Conservation (phyloP, 2,888 invertebrate species). For the Idaea aversata region DNA sequence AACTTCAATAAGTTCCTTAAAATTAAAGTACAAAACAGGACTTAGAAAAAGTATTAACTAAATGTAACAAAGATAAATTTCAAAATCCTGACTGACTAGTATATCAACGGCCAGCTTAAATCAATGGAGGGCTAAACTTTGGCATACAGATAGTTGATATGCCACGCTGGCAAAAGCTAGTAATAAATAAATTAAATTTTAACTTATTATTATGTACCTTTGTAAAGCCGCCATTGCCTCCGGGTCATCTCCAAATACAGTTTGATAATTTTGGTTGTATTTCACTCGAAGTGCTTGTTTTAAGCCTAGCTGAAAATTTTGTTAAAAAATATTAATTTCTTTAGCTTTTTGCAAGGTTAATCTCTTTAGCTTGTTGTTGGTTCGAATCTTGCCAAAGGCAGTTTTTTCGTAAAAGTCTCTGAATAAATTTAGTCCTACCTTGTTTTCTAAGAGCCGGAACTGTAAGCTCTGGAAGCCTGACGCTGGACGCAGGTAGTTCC, state of each 20-base stretch:
- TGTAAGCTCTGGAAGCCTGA: conserved; percentile 99
- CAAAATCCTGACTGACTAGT: too few relatives aligned
- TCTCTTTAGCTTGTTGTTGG: background rate
- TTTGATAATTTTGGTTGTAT: conserved; percentile 95
- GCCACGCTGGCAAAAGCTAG: too few relatives aligned
- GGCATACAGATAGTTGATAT: too few relatives aligned
- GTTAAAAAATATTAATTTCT: background rate
- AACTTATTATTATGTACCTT: conserved; percentile 45
- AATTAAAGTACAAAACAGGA: too few relatives aligned
- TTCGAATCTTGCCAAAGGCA: too few relatives aligned
- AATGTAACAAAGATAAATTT: too few relatives aligned
- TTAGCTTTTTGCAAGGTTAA: background rate
- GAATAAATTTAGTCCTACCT: conserved; percentile 57
- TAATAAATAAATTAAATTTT: too few relatives aligned
- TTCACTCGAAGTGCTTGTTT: conserved; percentile 92
- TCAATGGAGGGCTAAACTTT: too few relatives aligned
- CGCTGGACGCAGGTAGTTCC: conserved; percentile 94
- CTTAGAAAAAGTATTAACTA: too few relatives aligned
- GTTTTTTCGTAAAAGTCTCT: background rate
- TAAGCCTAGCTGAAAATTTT: conserved; percentile 79
- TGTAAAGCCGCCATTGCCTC: conserved; percentile 78
- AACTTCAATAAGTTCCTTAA: too few relatives aligned
- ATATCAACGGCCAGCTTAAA: too few relatives aligned
- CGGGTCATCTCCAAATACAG: conserved; percentile 90
- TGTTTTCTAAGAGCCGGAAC: conserved; percentile 97